These are phyloP conservation scores for Eublepharis macularius DNA, from an alignment of 2,113 vertebrate genomes.

Conservation along the genomic window DNA sequence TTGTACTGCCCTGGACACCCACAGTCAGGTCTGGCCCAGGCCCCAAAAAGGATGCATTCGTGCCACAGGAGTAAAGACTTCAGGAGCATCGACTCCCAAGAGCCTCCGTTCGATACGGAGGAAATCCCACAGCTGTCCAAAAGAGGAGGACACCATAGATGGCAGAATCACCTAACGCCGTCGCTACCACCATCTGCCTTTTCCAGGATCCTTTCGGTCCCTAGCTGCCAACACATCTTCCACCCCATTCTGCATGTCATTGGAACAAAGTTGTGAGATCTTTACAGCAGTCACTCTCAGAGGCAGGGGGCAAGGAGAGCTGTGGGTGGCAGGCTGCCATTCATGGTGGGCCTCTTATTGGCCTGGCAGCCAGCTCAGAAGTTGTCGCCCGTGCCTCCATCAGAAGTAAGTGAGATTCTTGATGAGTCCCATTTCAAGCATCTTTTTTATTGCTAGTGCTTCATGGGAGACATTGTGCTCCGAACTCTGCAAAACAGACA, in stretches of 20 bases:
- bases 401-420: constrained; percentile 82
- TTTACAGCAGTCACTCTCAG: not conserved
- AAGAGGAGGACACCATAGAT: rapidly evolving
- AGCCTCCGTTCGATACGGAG: not conserved
- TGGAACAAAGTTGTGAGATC: not conserved
- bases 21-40: not conserved
- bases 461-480: constrained; percentile 79
- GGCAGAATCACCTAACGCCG: no score
- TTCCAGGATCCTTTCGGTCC: not conserved
- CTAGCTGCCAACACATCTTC: not conserved
- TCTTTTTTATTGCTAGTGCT: constrained; percentile 76
- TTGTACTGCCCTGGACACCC: not conserved
- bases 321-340: not conserved
- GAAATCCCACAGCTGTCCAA: rapidly evolving
- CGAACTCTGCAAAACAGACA: constrained; percentile 50
- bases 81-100: not conserved
- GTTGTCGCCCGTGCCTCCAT: not conserved
- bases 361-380: not conserved
- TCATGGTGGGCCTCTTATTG: not conserved
- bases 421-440: constrained; percentile 75
- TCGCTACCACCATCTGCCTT: not conserved
- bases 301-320: not conserved
- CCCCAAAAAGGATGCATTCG: not conserved
- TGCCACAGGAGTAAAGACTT: no score
- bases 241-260: not conserved